These are phyloP conservation scores for Florisuga fusca DNA, from an alignment of 2,797 vertebrate genomes.

Conservation along the genomic window DNA sequence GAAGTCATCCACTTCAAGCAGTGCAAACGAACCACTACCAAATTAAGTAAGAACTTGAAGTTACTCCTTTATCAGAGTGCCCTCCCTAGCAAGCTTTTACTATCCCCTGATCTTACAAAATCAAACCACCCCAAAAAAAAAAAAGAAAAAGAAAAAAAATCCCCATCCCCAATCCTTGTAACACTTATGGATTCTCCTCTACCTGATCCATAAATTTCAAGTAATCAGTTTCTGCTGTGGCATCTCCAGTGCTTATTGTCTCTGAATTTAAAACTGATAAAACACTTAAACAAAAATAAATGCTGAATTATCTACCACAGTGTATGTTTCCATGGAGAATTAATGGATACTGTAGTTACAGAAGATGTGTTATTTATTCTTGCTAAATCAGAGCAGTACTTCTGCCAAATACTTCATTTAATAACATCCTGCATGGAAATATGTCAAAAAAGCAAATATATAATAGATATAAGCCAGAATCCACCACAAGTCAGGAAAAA, in stretches of 20 bases:
- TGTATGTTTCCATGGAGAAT: neutral
- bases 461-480: neutral
- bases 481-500: neutral
- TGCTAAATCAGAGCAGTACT: neutral
- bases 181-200: neutral
- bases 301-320: neutral
- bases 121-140: neutral
- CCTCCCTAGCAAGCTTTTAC: neutral
- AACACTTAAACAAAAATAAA: neutral
- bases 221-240: neutral
- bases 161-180: neutral
- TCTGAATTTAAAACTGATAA: neutral
- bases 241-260: neutral
- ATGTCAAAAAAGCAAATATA: neutral
- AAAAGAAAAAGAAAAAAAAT: neutral
- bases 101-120: neutral
- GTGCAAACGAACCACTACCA: neutral
- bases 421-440: neutral
- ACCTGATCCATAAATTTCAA: neutral
- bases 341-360: neutral
- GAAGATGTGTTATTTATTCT: neutral
- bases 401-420: neutral
- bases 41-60: neutral
- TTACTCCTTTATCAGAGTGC: neutral
- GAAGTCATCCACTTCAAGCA: neutral